Evolutionary conservation across 2,888 invertebrate species (phyloP), one percentile per base, ranked within the genome.

Genomic region (Neoaliturus tenellus): DNA sequence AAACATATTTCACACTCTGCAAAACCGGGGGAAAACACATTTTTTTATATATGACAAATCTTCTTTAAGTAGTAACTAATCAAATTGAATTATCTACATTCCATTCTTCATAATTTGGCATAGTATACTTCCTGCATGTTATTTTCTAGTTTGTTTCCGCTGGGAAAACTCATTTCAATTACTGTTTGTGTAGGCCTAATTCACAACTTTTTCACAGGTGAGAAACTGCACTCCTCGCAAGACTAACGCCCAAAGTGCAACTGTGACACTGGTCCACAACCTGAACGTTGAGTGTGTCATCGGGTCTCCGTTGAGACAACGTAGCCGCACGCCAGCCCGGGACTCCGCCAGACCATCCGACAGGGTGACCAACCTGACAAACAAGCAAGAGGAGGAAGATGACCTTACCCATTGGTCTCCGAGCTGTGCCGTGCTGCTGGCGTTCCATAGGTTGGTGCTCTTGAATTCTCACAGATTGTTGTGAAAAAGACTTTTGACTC

Each of bases 361-460:
- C 67, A 62, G 44, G 51, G 62, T 31, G 51, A 82, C 71, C 33
- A 71, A 48, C 31, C 6, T 71, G 5, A 25, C 69, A 41, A 81
- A 81, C 67, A 67, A 81, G 20, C 62, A 41, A 39, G 55, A 71
- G 33, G 80, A 71, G 6, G 81, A 83, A 31, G 87, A 87, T 48
- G 93, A 93, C 88, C 92, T 92, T n/a, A 92, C 93, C 71, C 92
- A 92, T 89, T 93, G 94, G 92, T 93, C 93, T 33, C 91, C 92
- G 90, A 94, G 93, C 89, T 94, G 94, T 90, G 93, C 93, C 80
- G 92, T 93, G n/a, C 91, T 95, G 85, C 90, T 95, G 84, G 92
- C 92, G 85, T 94, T 94, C 89, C 95, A 95, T 89, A 92, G 93
- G 91, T 95, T 84, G 44, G 44, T 44, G 1, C 44, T 14, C 10